Percentiles rank a stretch among this genome's conserved stretches.
These are phyloP conservation scores for Conus betulinus DNA, from an alignment of 1,140 invertebrate species.

Conservation along the genomic window DNA sequence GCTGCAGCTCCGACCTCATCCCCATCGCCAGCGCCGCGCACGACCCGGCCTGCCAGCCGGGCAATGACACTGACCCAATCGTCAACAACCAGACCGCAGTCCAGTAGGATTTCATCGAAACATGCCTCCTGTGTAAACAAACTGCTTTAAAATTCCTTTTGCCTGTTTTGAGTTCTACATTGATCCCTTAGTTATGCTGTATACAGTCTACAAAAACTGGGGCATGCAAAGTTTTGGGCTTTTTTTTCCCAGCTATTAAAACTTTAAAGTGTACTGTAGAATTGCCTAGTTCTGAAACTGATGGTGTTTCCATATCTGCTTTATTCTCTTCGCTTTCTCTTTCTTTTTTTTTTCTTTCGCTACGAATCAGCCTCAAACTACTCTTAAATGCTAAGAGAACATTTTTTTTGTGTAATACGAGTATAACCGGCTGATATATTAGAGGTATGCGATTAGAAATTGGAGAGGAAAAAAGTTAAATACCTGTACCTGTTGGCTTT, in stretches of 20 bases:
- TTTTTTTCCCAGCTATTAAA: not conserved
- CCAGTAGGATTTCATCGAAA: not conserved
- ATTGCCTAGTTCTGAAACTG: no score
- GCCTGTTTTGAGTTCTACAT: conserved; percentile 3
- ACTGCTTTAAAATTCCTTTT: not conserved
- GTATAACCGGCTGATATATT: no score
- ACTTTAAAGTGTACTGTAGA: not conserved
- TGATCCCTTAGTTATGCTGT: not conserved
- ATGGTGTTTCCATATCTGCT: no score
- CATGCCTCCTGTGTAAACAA: no score
- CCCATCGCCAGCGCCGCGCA: not conserved
- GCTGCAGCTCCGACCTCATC: not conserved
- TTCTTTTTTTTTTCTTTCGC: not conserved
- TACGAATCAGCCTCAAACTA: no score
- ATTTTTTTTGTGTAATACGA: no score
- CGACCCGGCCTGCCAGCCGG: not conserved
- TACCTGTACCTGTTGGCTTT: no score
- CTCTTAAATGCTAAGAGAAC: no score
- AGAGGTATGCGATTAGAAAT: no score
- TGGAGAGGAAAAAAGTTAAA: no score
- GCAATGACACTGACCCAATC: not conserved
- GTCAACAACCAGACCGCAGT: not conserved
- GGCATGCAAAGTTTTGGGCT: not conserved
- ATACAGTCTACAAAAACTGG: not conserved
- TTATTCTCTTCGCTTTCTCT: not conserved